Base-by-base conservation (phyloP, 2,113 vertebrate species). In the Pholis gunnellus region DNA sequence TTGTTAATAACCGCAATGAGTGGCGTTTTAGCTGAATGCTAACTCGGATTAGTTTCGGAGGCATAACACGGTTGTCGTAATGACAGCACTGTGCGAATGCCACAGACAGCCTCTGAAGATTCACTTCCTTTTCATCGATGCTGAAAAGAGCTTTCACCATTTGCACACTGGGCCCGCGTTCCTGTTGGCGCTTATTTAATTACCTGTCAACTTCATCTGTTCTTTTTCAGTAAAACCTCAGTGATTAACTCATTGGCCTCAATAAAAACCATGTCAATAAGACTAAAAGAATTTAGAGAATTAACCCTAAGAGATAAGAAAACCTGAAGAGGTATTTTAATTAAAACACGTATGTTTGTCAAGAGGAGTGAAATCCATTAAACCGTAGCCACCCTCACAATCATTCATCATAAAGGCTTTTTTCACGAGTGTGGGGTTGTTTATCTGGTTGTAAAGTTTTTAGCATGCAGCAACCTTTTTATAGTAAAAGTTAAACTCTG, bases 1-100 rank as follows among this genome's bases (percentile, higher is more conserved):
- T 38, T 9, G 44, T 54, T 27, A 14, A 6, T 27, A 14, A 6
- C 48, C 40, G 65, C 8, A 29, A 42, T 18, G 15, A 64, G 29
- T n/a, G 42, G 46, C 69, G 11, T 34, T 31, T 52, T 18, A 68
- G 84, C 75, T 85, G 74, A 65, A 65, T 66, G 75, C 70, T 76
- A 81, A 71, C 40, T 2, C 18, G 9, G 40, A 44, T 44, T 75
- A 44, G 80, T 65, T n/a, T 42, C 8, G 6, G 20, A 69, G 73
- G 22, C 29, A 27, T 13, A 29, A 36, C 50, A 22, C 6, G 52
- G 52, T 4, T 31, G 63, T 22, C 2, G n/a, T 31, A 54, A 66
- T 75, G 75, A 78, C 64, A 81, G 61, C 83, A 20, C 22, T 1
- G 65, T 42, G 38, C 70, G 50, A 60, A 42, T 40, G 27, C 60